These are phyloP conservation scores for Lycopodina hypogea DNA, from an alignment of 37 sponge, comb jelly and placozoan genomes.

Conservation along the genomic window DNA sequence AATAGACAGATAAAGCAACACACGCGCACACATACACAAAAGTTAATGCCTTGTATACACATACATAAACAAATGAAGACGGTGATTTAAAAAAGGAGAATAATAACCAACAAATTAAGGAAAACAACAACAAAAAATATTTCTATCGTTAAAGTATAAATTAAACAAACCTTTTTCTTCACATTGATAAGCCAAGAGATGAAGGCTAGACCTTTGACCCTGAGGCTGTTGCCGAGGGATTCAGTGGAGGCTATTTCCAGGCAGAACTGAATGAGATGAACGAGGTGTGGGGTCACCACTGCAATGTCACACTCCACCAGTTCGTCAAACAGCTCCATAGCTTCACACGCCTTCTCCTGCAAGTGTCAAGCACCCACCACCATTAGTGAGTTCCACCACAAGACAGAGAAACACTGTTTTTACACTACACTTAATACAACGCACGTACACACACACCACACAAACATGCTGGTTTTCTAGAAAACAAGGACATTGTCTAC, in stretches of 20 bases:
- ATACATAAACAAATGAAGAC: no score
- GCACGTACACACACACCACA: background rate
- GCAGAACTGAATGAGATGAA: slow-evolving; percentile 72
- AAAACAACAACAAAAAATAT: no score
- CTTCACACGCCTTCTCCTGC: slow-evolving; percentile 90
- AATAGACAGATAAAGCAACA: no score
- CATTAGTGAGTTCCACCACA: background rate
- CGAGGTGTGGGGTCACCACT: slow-evolving; percentile 67
- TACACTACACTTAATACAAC: no score
- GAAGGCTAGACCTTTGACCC: slow-evolving; percentile 86
- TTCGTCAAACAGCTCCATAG: slow-evolving; percentile 97
- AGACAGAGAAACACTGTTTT: background rate
- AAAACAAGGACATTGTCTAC: no score
- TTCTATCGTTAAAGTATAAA: no score
- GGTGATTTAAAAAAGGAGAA: no score
- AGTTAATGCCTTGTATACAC: no score
- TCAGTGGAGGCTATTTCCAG: slow-evolving; percentile 70
- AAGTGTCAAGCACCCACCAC: background rate
- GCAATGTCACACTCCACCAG: slow-evolving; percentile 88
- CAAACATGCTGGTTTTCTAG: no score
- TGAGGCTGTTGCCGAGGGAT: slow-evolving; percentile 57
- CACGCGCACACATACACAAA: no score
- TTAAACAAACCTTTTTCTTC: slow-evolving; percentile 85
- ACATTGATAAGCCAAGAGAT: slow-evolving; percentile 75
- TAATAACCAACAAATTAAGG: no score